Percentiles rank a stretch among this genome's conserved stretches.
These are phyloP conservation scores for Lophura nycthemera DNA, from an alignment of 2,113 vertebrate species.

Conservation along the genomic window DNA sequence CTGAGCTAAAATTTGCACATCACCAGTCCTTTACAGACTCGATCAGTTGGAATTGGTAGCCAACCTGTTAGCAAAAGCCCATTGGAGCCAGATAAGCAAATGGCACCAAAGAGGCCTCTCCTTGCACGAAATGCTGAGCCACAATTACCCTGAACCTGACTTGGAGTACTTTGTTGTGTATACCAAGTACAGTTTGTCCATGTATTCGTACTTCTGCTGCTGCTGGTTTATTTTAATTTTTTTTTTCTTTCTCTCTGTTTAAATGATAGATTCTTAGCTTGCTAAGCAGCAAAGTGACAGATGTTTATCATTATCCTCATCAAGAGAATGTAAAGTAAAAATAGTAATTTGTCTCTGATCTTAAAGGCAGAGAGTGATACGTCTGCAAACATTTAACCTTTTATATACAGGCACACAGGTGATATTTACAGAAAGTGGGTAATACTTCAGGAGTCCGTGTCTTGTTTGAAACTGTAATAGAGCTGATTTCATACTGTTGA, in stretches of 20 bases:
- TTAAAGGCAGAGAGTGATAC: constrained; percentile 71
- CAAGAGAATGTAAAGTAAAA: constrained; percentile 82
- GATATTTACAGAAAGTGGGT: constrained; percentile 68
- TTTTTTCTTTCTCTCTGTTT: constrained; percentile 61
- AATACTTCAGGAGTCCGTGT: constrained; percentile 49
- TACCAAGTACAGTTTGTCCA: constrained; percentile 25
- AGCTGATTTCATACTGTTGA: constrained; percentile 30
- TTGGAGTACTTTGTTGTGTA: neutral
- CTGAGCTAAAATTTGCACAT: neutral
- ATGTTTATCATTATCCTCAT: constrained; percentile 86
- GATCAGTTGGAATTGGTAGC: neutral
- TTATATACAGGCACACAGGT: constrained; percentile 69
- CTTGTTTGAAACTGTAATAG: constrained; percentile 62
- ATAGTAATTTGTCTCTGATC: constrained; percentile 83
- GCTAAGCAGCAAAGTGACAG: constrained; percentile 77
- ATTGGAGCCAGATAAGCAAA: neutral
- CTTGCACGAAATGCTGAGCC: neutral
- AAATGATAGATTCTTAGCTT: constrained; percentile 78
- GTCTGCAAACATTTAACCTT: constrained; percentile 80
- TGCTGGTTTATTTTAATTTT: neutral
- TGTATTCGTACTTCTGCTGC: constrained; percentile 19
- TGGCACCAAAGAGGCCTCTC: neutral
- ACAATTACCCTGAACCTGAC: constrained; percentile 13
- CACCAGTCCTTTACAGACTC: neutral
- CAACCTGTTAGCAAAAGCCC: neutral